Conservation (phyloP, 2,113 vertebrate genomes). For the Anarrhichthys ocellatus region DNA sequence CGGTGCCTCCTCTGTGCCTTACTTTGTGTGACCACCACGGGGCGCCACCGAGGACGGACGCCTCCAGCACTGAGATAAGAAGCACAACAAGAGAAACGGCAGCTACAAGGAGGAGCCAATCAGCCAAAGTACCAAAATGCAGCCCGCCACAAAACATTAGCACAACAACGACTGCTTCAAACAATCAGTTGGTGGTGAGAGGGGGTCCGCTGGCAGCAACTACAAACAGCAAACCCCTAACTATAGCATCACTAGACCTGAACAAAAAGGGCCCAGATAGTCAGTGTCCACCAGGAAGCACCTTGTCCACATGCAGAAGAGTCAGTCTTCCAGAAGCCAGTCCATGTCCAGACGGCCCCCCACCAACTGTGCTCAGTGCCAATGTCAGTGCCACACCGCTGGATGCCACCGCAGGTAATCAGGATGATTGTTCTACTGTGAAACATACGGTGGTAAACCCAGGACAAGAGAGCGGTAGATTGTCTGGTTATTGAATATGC, state of each 20-base stretch:
- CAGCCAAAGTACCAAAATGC: conserved; percentile 11
- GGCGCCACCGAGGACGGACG: conserved; percentile 10
- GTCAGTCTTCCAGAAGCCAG: background rate
- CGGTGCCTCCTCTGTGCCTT: conserved; percentile 63
- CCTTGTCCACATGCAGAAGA: background rate
- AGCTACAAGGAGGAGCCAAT: conserved; percentile 1
- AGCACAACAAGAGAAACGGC: conserved; percentile 1
- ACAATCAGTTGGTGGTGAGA: conserved; percentile 7
- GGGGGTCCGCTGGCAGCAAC: conserved; percentile 20
- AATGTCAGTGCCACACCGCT: background rate
- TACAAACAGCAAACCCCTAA: background rate
- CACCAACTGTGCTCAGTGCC: conserved; percentile 9
- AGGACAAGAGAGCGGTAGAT: background rate
- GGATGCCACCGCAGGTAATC: conserved; percentile 47
- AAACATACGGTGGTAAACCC: background rate
- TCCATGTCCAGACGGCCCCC: background rate
- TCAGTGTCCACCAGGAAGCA: background rate
- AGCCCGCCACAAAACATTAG: background rate
- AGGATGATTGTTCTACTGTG: background rate
- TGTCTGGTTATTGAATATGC: background rate
- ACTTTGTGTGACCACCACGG: conserved; percentile 35
- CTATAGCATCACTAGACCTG: background rate
- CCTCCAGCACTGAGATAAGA: conserved; percentile 26
- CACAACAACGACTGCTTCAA: background rate
- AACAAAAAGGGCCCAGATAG: background rate